A percentile compares a stretch with the other conserved stretches of the same genome.
Evolutionary conservation across 2,797 vertebrate species (phyloP).

Genomic region (Rhynchonycteris naso): DNA sequence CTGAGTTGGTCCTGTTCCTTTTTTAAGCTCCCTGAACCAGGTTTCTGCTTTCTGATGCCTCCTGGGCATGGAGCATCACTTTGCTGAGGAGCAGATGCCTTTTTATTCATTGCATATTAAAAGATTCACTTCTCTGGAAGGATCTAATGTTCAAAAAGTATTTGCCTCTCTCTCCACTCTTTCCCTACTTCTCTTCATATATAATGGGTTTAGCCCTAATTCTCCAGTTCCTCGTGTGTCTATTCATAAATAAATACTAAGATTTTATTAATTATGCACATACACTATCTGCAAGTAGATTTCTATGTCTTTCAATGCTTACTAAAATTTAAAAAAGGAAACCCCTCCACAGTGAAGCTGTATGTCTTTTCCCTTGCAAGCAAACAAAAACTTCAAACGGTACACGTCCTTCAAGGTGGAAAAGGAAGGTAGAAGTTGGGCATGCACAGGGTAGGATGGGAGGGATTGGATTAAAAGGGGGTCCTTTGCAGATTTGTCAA

Average conservation of each 20-base stretch:
- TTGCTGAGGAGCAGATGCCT: not conserved
- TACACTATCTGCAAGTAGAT: slow-evolving; percentile 76
- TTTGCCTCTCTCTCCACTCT: slow-evolving; percentile 5
- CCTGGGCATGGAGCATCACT: slow-evolving; percentile 42
- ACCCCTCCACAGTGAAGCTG: slow-evolving; percentile 59
- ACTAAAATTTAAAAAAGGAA: slow-evolving; percentile 60
- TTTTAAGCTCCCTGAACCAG: slow-evolving; percentile 54
- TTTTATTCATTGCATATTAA: slow-evolving; percentile 58
- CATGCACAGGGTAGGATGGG: not conserved
- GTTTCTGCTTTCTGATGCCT: slow-evolving; percentile 53
- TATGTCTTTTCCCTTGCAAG: not conserved
- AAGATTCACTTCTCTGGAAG: slow-evolving; percentile 64
- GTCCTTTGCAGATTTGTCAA: slow-evolving; percentile 59
- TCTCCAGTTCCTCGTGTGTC: slow-evolving; percentile 72
- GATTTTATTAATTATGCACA: slow-evolving; percentile 83
- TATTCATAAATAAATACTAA: slow-evolving; percentile 84
- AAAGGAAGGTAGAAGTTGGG: slow-evolving; percentile 61
- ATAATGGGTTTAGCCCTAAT: slow-evolving; percentile 70
- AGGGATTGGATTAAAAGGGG: slow-evolving; percentile 44
- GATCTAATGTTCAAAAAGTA: slow-evolving; percentile 58
- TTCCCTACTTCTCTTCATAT: not conserved
- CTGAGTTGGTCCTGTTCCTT: slow-evolving; percentile 24
- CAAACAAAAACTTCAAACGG: slow-evolving; percentile 76
- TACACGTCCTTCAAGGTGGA: slow-evolving; percentile 35
- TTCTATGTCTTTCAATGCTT: slow-evolving; percentile 73